A percentile compares a stretch with the other conserved stretches of the same genome.
These are phyloP conservation scores for Dynastes grantii DNA, from an alignment of 2,888 invertebrate species.

Conservation along the genomic window DNA sequence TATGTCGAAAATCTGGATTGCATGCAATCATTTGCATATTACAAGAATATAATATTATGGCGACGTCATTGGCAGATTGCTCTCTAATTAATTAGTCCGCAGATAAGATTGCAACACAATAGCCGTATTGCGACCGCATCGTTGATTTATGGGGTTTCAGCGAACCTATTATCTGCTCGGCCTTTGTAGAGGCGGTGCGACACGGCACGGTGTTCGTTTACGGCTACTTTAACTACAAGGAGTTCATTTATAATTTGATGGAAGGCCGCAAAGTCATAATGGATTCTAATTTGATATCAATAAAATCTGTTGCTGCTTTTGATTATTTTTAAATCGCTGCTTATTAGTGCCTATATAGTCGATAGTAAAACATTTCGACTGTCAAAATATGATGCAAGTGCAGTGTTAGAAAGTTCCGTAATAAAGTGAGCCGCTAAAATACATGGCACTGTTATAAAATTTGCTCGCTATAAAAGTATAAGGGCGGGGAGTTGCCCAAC, in stretches of 20 bases:
- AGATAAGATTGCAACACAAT: constrained; percentile 55
- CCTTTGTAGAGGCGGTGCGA: constrained; percentile 9
- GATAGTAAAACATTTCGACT: background rate
- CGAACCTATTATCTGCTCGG: constrained; percentile 47
- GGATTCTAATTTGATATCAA: constrained; percentile 28
- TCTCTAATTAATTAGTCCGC: constrained; percentile 54
- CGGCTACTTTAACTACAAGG: constrained; percentile 31
- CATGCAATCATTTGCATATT: constrained; percentile 53
- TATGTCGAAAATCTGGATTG: constrained; percentile 35
- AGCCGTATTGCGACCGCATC: constrained; percentile 47
- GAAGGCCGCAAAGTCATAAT: background rate
- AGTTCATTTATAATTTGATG: constrained; percentile 27
- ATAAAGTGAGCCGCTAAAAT: no score
- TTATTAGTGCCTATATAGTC: background rate
- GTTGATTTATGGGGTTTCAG: constrained; percentile 51
- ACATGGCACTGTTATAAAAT: no score
- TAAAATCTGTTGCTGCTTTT: background rate
- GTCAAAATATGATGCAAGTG: no score
- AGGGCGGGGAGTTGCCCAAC: no score
- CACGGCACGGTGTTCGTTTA: background rate
- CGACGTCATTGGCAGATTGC: constrained; percentile 54
- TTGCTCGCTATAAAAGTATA: no score
- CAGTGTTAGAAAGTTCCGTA: no score
- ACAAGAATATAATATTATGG: constrained; percentile 53
- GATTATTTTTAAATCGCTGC: background rate